phyloP scores from a whole-genome alignment of 2,888 invertebrate species.

The Tetanocera ferruginea region DNA sequence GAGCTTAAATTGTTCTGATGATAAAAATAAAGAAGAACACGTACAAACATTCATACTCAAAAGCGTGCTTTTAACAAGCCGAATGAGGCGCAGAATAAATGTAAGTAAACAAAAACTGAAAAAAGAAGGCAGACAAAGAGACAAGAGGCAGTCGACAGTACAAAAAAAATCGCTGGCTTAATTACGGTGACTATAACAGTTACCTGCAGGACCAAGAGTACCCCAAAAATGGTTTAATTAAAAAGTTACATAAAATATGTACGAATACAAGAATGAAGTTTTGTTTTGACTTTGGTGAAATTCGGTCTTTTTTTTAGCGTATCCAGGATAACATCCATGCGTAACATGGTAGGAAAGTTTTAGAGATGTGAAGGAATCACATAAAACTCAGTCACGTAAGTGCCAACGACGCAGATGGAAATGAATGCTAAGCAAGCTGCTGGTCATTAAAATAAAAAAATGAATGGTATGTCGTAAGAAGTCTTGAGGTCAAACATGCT shows the following conservation, averaged over 20 bases:
- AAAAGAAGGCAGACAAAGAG: not conserved
- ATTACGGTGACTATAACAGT: not conserved
- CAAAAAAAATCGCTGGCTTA: constrained; percentile 10
- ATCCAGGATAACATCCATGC: not conserved
- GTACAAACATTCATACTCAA: constrained; percentile 27
- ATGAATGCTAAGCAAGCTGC: not conserved
- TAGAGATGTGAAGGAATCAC: not conserved
- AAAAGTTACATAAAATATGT: constrained; percentile 41
- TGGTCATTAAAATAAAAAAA: not conserved
- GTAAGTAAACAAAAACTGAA: constrained; percentile 33
- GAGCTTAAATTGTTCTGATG: constrained; percentile 28
- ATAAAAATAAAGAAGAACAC: constrained; percentile 25
- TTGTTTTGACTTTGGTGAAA: not conserved
- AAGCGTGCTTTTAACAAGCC: not conserved
- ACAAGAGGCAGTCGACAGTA: not conserved
- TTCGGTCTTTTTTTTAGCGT: not conserved
- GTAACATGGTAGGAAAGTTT: not conserved
- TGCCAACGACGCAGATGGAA: not conserved
- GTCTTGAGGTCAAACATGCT: too few relatives aligned
- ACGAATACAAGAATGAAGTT: constrained; percentile 6
- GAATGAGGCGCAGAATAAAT: constrained; percentile 42
- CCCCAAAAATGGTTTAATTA: constrained; percentile 38
- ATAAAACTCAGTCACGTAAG: not conserved
- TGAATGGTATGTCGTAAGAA: too few relatives aligned
- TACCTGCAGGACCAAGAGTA: not conserved